Base-by-base conservation (phyloP, 2,888 invertebrate species). In the Lysandra coridon region DNA sequence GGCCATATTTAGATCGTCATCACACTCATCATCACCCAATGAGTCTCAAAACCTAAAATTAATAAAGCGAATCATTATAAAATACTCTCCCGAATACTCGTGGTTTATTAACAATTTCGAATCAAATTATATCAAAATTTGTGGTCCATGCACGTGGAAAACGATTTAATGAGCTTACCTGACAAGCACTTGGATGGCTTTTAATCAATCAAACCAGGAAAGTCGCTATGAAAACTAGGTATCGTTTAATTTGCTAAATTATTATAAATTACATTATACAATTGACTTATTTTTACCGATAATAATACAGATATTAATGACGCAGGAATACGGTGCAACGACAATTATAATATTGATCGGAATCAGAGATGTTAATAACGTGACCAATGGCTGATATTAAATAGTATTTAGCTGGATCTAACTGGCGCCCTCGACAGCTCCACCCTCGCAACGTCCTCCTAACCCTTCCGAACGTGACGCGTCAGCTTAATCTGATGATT, bases 401-500 rank as follows among this genome's bases (percentile, higher is more conserved):
- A 69, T 69, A 69, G 30, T 33, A 69, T 37, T 69, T 69, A 69
- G 69, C 69, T 33, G 33, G 14, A 69, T 37, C 69, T 69, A 69
- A 69, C 69, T 69, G 6, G 33, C 14, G 33, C 69, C 69, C 69
- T 37, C 69, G 37, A 69, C 33, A 33, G 69, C 37, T 69, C 69
- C 69, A 37, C 69, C 69, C 69, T 69, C 69, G 69, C 37, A 33
- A 12, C 23, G 30, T 69, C 64, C 64, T 37, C 17, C 69, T 69
- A 69, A 69, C 69, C 69, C 69, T 69, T 69, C 69, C 69, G 33
- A 69, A 69, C 33, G 69, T 69, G 69, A 69, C 33, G 69, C 33
- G 69, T 37, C 69, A 69, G 69, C 33, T 33, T 69, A 69, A 69
- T 69, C 33, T 37, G 69, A 69, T 69, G 69, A 69, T 69, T 69